These are phyloP conservation scores for Artemisiospiza belli DNA, from an alignment of 2,113 vertebrate species.

Conservation along the genomic window DNA sequence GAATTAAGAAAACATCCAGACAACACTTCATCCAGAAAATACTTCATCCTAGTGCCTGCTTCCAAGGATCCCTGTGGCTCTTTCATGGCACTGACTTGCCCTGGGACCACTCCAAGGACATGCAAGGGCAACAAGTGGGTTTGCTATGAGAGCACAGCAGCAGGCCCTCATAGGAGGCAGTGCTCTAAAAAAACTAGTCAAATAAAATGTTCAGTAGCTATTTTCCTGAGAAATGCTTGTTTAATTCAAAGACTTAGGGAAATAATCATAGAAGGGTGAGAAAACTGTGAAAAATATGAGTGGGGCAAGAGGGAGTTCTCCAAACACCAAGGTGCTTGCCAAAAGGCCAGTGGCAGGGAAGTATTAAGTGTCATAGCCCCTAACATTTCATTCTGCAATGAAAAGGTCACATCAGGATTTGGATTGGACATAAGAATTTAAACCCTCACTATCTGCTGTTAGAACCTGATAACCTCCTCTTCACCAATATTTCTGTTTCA, in stretches of 20 bases:
- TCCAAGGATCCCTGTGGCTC: background rate
- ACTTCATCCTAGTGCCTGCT: background rate
- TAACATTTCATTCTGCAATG: background rate
- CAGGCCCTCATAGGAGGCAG: background rate
- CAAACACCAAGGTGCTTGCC: background rate
- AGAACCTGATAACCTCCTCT: background rate
- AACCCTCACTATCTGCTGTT: background rate
- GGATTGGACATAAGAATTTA: background rate
- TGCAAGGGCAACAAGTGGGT: background rate
- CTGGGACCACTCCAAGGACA: background rate
- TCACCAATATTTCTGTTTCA: background rate
- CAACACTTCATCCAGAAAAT: background rate
- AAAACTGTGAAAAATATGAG: background rate
- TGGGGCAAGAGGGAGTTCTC: background rate
- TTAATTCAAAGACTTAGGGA: background rate
- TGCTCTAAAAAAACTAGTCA: background rate
- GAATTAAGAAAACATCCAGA: background rate
- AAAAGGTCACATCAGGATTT: background rate
- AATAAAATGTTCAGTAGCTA: background rate
- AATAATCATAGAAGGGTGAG: background rate
- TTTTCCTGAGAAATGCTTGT: background rate
- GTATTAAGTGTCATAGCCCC: background rate
- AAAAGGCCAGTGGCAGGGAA: background rate
- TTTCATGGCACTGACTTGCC: rapidly evolving
- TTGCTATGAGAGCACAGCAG: rapidly evolving